phyloP scores from a whole-genome alignment of 2,113 vertebrate genomes.

The human (Homo sapiens) region GRCh38 chr2:52531001-52531500 shows the following conservation, averaged over 20 bases:
- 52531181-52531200: not conserved
- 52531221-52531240: not conserved
- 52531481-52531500: not conserved
- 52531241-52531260: not conserved
- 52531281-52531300: not conserved
- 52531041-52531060: too few species aligned
- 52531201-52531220: not conserved
- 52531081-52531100: not conserved
- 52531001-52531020: not conserved
- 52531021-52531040: not conserved
- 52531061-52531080: not conserved
- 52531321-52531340: not conserved
- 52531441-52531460: not conserved
- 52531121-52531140: not conserved
- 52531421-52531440: not conserved
- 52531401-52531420: not conserved
- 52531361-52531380: not conserved
- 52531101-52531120: not conserved
- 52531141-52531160: not conserved
- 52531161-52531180: not conserved
- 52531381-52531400: not conserved
- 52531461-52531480: not conserved
- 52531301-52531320: not conserved
- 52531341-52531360: not conserved
- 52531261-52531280: not conserved